Conservation (phyloP, 2,888 invertebrate species). For the Heliconius charithonia region DNA sequence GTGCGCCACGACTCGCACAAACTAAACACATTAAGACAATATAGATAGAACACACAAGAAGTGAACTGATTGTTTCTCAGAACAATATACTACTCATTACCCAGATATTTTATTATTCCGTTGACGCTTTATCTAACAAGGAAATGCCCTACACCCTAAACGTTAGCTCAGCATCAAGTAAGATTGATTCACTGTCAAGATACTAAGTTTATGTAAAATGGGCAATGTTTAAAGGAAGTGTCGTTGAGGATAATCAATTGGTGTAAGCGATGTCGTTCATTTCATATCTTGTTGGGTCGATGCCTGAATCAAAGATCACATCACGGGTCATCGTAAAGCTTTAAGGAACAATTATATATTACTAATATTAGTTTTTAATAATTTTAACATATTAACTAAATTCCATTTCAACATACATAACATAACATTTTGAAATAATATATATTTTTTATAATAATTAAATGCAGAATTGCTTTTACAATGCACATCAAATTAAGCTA, state of each 20-base stretch:
- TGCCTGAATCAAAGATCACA: conserved; percentile 68
- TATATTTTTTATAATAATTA: no score
- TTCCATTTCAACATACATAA: not conserved
- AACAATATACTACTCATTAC: conserved; percentile 35
- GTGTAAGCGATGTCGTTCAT: conserved; percentile 77
- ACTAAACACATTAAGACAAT: conserved; percentile 15
- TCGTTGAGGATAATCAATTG: conserved; percentile 74
- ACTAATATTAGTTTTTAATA: not conserved
- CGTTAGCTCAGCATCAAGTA: conserved; percentile 44
- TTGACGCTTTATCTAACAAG: conserved; percentile 49
- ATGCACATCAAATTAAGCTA: not conserved
- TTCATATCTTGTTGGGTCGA: conserved; percentile 70
- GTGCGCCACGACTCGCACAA: not conserved
- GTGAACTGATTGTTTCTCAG: conserved; percentile 37
- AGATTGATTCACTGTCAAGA: conserved; percentile 49
- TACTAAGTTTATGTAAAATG: conserved; percentile 45
- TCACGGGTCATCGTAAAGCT: conserved; percentile 57
- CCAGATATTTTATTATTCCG: conserved; percentile 34
- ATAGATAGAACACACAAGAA: conserved; percentile 20
- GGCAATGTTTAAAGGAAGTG: conserved; percentile 66
- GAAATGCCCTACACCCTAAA: conserved; percentile 46
- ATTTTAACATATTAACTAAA: not conserved
- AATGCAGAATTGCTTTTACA: not conserved
- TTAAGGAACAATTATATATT: conserved; percentile 39
- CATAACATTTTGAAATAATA: no score